These are phyloP conservation scores for Dryas iulia DNA, from an alignment of 1,140 invertebrate species.

Conservation along the genomic window DNA sequence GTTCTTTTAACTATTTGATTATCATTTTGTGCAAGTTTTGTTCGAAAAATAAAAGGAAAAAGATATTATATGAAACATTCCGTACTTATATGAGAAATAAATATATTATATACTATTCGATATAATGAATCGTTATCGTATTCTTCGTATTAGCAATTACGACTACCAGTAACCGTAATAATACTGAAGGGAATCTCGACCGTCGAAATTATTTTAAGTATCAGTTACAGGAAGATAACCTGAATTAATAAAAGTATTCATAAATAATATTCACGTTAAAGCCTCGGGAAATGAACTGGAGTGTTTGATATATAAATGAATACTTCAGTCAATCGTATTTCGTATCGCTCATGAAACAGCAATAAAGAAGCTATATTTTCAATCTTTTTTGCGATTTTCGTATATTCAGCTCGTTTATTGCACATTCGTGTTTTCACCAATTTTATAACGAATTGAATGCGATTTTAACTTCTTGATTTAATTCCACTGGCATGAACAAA, in stretches of 20 bases:
- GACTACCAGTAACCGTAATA: not conserved
- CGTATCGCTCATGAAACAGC: not conserved
- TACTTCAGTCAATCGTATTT: not conserved
- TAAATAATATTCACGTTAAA: not conserved
- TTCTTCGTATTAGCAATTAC: not conserved
- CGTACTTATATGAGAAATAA: too few relatives aligned
- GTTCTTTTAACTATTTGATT: too few relatives aligned
- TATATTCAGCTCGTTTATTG: conserved; percentile 9
- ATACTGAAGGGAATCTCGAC: not conserved
- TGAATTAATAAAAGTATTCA: not conserved
- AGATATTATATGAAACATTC: too few relatives aligned
- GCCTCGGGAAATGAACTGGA: not conserved
- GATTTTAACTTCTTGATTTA: not conserved
- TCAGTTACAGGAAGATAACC: not conserved
- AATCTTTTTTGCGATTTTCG: not conserved
- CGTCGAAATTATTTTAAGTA: not conserved
- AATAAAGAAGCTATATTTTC: not conserved
- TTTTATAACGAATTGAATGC: conserved; percentile 6
- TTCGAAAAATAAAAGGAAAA: too few relatives aligned
- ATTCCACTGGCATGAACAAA: not conserved
- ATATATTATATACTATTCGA: too few relatives aligned
- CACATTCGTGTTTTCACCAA: not conserved
- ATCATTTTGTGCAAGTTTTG: too few relatives aligned
- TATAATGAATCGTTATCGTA: too few relatives aligned
- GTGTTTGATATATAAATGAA: not conserved